These are phyloP conservation scores for Catharus minimus DNA, from an alignment of 2,113 vertebrate species.

Conservation along the genomic window DNA sequence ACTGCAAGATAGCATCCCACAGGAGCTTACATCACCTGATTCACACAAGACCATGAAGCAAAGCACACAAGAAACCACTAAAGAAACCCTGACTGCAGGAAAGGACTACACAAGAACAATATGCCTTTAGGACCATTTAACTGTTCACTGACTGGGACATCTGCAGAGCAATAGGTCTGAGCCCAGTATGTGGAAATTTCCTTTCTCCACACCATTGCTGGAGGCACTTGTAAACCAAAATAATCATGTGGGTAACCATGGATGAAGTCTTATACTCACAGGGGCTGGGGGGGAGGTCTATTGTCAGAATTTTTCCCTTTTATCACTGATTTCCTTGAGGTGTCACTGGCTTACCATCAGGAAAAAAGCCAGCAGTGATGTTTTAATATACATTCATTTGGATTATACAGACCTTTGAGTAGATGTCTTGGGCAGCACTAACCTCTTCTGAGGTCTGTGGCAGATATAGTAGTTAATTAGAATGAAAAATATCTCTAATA, in stretches of 20 bases:
- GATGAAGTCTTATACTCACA: neutral
- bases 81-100: neutral
- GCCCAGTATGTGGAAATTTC: neutral
- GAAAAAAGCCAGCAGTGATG: neutral
- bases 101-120: neutral
- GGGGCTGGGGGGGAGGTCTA: neutral
- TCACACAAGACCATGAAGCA: neutral
- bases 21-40: conserved; percentile 4
- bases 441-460: neutral
- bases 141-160: neutral
- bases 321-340: neutral
- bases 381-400: neutral
- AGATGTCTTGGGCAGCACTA: neutral
- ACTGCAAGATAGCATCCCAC: neutral
- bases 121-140: neutral
- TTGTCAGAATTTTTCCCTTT: neutral
- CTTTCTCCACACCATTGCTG: neutral
- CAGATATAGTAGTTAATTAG: neutral
- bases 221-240: neutral
- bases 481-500: neutral
- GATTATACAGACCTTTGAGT: neutral
- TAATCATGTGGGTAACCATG: neutral
- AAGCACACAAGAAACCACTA: neutral
- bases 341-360: neutral
- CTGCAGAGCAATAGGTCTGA: neutral